Evolutionary conservation across 2,113 vertebrate species (phyloP), one percentile per base, ranked within the genome.

Genomic region (Chascanopsetta lugubris): DNA sequence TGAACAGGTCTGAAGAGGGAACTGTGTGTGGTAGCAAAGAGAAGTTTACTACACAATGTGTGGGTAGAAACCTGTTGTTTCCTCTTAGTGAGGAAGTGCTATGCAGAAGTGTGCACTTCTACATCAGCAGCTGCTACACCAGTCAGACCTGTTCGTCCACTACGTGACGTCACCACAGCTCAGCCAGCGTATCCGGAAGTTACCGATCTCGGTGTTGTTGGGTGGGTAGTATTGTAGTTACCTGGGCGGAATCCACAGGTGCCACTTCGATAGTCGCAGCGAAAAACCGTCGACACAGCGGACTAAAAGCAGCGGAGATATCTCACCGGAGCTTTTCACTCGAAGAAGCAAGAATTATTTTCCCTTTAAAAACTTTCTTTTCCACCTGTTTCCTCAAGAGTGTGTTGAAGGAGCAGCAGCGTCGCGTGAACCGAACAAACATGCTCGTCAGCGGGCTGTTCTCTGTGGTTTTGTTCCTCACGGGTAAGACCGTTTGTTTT

Each of bases 401-500:
- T 3, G n/a, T 11, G 6, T 21, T 22, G 9, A 2, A 56, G 12
- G 24, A 60, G 13, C 3, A 27, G 48, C 20, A 1, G 8, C 10
- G 40, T 38, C n/a, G 26, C 43, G 18, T 1, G 9, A 17, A 5
- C 45, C 18, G 4, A 36, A 1, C 10, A 7, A 24, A 32, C 69
- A 93, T 93, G 91, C 18, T 68, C 8, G 20, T 17, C 36, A 25
- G 27, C 7, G 11, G 36, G 6, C 8, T 88, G 48, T 59, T 88
- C 34, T 84, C 88, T 54, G 53, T 85, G 50, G 67, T 79, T 51
- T 65, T 92, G 66, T 83, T 88, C 58, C 6, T 72, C 22, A 75
- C 88, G 80, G 92, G 92, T 92, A 82, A 72, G 88, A 3, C n/a
- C n/a, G 42, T 1, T 45, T 43, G 7, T 17, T 2, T 13, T 11